Conservation (phyloP, 2,888 invertebrate genomes). For the Digitonthophagus gazella region DNA sequence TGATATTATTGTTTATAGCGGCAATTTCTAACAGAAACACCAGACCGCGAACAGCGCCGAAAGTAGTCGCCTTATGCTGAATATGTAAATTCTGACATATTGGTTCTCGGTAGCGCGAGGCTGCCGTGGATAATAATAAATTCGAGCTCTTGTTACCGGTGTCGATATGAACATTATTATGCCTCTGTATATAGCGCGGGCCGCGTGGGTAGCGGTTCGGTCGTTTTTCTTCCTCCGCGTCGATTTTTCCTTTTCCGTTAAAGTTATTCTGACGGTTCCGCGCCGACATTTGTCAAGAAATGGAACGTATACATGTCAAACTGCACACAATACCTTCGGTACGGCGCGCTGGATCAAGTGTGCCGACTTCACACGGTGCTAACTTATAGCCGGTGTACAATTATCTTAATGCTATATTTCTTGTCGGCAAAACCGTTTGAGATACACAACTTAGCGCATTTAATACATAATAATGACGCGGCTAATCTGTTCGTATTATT, state of each 20-base stretch:
- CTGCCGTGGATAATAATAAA: constrained; percentile 37
- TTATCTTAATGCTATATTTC: constrained; percentile 48
- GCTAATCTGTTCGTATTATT: not conserved
- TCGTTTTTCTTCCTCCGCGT: constrained; percentile 1
- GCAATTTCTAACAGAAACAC: constrained; percentile 19
- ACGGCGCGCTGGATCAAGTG: constrained; percentile 39
- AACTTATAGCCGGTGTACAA: constrained; percentile 48
- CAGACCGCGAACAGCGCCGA: constrained; percentile 22
- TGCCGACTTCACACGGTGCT: constrained; percentile 47
- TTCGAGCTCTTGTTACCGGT: constrained; percentile 40
- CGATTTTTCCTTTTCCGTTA: constrained; percentile 33
- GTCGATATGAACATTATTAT: constrained; percentile 45
- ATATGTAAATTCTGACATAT: constrained; percentile 45
- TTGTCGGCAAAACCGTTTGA: constrained; percentile 37
- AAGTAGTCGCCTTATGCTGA: constrained; percentile 32
- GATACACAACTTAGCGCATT: not conserved
- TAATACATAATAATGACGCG: constrained; percentile 19
- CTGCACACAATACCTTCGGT: constrained; percentile 31
- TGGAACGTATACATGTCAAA: constrained; percentile 47
- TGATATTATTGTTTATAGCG: constrained; percentile 4
- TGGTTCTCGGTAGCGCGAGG: constrained; percentile 41
- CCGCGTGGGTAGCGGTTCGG: constrained; percentile 44
- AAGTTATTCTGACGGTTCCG: constrained; percentile 41
- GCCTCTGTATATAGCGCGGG: constrained; percentile 36
- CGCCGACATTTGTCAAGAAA: constrained; percentile 45